These are phyloP conservation scores for Gandaritis pyraliata DNA, from an alignment of 2,888 invertebrate species.

Conservation along the genomic window DNA sequence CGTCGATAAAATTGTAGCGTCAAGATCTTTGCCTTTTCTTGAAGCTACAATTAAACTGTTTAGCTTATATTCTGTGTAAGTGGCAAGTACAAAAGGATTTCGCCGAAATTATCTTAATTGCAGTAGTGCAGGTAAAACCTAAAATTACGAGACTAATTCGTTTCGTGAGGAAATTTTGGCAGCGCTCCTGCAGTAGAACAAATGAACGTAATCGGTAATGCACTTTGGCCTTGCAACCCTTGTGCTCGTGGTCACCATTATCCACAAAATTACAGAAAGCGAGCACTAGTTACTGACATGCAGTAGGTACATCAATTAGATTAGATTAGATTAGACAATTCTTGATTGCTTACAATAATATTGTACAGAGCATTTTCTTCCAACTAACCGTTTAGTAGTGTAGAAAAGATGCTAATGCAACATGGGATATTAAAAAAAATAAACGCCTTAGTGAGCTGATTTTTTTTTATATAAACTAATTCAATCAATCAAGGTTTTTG, in stretches of 20 bases:
- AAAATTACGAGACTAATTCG: conserved; percentile 40
- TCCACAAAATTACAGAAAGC: conserved; percentile 51
- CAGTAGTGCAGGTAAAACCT: conserved; percentile 37
- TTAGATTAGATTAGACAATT: too few species aligned
- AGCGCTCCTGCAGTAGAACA: conserved; percentile 35
- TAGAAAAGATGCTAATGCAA: too few species aligned
- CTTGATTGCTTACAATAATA: too few species aligned
- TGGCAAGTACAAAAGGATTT: conserved; percentile 32
- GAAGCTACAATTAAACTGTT: neutral
- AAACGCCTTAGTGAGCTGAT: too few species aligned
- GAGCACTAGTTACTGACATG: neutral
- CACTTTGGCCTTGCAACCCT: conserved; percentile 51
- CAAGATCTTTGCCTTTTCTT: too few species aligned
- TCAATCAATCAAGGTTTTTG: too few species aligned
- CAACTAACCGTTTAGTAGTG: too few species aligned
- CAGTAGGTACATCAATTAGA: too few species aligned
- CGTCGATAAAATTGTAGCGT: too few species aligned
- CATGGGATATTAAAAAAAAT: too few species aligned
- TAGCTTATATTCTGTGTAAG: neutral
- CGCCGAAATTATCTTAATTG: conserved; percentile 35
- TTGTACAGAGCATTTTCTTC: too few species aligned
- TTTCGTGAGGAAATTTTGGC: conserved; percentile 38
- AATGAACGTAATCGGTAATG: conserved; percentile 51
- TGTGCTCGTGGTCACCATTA: conserved; percentile 58
- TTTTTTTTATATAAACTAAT: too few species aligned